Conservation (phyloP, 2,113 vertebrate species). For the Apeltes quadracus region DNA sequence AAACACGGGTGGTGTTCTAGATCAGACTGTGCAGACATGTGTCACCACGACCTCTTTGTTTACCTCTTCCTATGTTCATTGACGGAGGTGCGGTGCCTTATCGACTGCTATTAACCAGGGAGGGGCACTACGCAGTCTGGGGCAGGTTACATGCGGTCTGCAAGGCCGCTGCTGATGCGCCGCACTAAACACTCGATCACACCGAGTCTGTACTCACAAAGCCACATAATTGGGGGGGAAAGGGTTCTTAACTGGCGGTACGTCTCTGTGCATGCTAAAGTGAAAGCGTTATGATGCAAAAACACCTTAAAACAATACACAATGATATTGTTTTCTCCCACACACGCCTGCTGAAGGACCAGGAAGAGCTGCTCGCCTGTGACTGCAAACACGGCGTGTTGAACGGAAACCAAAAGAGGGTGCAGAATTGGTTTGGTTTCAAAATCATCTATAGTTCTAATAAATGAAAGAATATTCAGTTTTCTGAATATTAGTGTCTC, state of each 20-base stretch:
- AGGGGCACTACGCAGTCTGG: not conserved
- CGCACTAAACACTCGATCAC: not conserved
- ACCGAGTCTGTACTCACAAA: too few species aligned
- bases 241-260: not conserved
- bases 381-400: slow-evolving; percentile 6
- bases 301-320: not conserved
- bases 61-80: slow-evolving; percentile 6
- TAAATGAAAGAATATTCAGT: too few species aligned
- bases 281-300: too few species aligned
- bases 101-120: not conserved
- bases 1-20: slow-evolving; percentile 1
- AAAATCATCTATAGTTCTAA: too few species aligned
- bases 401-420: slow-evolving; percentile 25
- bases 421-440: too few species aligned
- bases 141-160: not conserved
- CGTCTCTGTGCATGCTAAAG: not conserved
- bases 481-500: too few species aligned
- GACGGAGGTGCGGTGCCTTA: not conserved
- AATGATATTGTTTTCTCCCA: too few species aligned
- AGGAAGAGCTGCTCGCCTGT: slow-evolving; percentile 20
- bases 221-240: too few species aligned
- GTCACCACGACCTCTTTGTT: slow-evolving; percentile 26
- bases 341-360: slow-evolving; percentile 12
- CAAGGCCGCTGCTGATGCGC: not conserved
- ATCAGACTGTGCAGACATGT: slow-evolving; percentile 11